Base-by-base conservation (phyloP, 2,888 invertebrate genomes). In the Xylota segnis region DNA sequence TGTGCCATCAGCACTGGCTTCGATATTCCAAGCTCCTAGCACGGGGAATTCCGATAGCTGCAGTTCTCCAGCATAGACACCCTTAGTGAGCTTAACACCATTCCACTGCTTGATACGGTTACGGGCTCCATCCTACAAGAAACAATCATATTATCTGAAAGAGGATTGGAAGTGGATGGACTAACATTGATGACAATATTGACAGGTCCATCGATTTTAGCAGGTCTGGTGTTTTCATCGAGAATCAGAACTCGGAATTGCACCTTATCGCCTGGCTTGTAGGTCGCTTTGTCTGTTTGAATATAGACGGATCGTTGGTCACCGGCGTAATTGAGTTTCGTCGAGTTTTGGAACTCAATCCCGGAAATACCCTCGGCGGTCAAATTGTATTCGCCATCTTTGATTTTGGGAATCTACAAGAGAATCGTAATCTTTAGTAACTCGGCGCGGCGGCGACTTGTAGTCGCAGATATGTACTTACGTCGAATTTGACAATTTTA, bases 251-350 rank as follows among this genome's bases (percentile, higher is more conserved):
- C 88, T 6, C 91, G 89, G 92, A 97, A 98, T 91, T 95, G 94
- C 29, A 99, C 95, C 88, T 94, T 94, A 90, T 96, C 95, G 9
- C 96, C 95, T 0, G 98, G 98, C 90, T 97, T 96, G 92, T 98
- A 98, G 87, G 98, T 95, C 9, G 97, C 95, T 92, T 97, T 96
- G 92, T 98, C 98, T 0, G 98, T 98, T 91, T 98, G 98, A 86
- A 98, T 95, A 90, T 97, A 96, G 12, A 97, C 94, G 10, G 97
- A 96, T 5, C 89, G 87, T 43, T 88, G 88, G 90, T 97, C 96
- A 83, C 95, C 94, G 50, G 96, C 94, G 92, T 95, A 96, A 54
- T 94, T 93, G 63, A 98, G 91, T 7, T 94, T 94, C 1, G 95
- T 96, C n/a, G 95, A 94, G 86, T 96, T 95, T 54, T 94, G 93